Evolutionary conservation across 2,797 vertebrate genomes (phyloP).

Genomic region (Hydrophis major): DNA sequence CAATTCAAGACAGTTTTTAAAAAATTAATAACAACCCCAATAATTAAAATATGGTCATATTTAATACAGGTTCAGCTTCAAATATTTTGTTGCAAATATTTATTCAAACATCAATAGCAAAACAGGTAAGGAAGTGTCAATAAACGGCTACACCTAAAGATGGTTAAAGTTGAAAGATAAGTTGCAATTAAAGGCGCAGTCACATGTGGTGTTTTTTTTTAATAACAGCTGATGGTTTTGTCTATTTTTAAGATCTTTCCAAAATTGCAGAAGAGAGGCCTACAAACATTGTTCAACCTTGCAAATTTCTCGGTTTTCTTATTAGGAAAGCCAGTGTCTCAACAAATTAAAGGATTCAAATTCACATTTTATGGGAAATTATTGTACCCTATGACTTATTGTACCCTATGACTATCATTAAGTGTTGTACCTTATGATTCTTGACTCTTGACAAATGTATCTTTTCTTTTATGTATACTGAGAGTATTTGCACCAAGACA

Average conservation of each 20-base stretch:
- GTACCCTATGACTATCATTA: no score
- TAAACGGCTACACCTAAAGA: slow-evolving; percentile 1
- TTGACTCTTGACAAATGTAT: no score
- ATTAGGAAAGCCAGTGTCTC: neutral
- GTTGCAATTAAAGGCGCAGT: neutral
- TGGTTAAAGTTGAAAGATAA: slow-evolving; percentile 4
- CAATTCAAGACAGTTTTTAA: neutral
- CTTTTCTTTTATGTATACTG: no score
- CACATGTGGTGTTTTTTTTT: neutral
- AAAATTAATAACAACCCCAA: neutral
- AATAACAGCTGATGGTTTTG: neutral
- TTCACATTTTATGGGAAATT: neutral
- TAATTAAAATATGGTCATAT: neutral
- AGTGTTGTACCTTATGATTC: no score
- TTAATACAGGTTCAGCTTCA: neutral
- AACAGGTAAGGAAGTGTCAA: slow-evolving; percentile 3
- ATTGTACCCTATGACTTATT: no score
- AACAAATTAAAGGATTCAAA: neutral
- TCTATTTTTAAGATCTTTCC: neutral
- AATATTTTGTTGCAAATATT: neutral
- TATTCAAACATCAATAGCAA: neutral
- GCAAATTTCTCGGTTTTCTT: neutral
- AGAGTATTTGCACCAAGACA: no score
- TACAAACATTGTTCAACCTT: neutral
- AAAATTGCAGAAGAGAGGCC: neutral